phyloP scores from a whole-genome alignment of 2,888 invertebrate species.

The Xestia c-nigrum region DNA sequence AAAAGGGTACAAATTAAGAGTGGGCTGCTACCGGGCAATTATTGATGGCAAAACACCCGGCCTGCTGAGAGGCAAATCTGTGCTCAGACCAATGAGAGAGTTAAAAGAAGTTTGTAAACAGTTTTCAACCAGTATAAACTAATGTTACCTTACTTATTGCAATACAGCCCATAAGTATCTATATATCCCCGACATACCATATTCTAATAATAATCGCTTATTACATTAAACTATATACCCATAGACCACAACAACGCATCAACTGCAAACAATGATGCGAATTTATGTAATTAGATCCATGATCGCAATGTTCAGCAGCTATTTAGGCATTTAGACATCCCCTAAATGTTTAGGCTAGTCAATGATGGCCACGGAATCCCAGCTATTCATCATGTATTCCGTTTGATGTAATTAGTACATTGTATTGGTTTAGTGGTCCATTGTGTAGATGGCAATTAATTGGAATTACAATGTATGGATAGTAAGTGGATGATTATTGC shows the following conservation, averaged over 20 bases:
- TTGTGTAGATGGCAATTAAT: slow-evolving; percentile 44
- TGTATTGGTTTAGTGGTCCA: slow-evolving; percentile 48
- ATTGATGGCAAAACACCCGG: no score
- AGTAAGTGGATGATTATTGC: slow-evolving; percentile 7
- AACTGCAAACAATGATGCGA: slow-evolving; percentile 46
- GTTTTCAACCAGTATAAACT: no score
- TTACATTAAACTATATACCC: not conserved
- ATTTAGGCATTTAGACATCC: slow-evolving; percentile 51
- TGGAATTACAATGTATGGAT: slow-evolving; percentile 24
- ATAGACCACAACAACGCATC: slow-evolving; percentile 34
- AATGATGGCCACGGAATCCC: slow-evolving; percentile 62
- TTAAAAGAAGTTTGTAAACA: no score
- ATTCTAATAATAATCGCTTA: not conserved
- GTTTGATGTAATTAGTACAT: slow-evolving; percentile 61
- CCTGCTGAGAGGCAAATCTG: no score
- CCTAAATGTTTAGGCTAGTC: slow-evolving; percentile 50
- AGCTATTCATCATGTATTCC: slow-evolving; percentile 55
- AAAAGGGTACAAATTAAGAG: no score
- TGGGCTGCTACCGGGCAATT: no score
- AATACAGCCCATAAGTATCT: no score
- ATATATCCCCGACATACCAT: no score
- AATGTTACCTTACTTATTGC: no score
- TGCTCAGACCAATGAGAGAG: no score
- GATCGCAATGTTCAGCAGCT: slow-evolving; percentile 41
- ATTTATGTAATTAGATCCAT: slow-evolving; percentile 59